Base-by-base conservation (phyloP, 64 coral and sea anemone species). In the Catalaphyllia jardinei region DNA sequence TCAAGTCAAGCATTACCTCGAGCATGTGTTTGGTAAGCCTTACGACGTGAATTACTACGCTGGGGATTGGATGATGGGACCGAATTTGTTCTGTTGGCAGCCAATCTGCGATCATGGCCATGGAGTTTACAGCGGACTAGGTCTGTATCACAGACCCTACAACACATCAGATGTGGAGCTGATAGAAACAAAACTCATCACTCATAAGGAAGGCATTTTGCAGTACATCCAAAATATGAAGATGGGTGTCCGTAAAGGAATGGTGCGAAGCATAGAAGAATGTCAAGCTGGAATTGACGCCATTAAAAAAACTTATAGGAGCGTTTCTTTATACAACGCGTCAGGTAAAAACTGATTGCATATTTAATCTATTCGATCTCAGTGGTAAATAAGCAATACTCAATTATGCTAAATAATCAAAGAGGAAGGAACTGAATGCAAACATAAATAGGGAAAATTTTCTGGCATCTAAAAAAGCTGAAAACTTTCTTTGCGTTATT, bases 51-150 rank as follows among this genome's bases (percentile, higher is more conserved):
- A 95, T 27, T 95, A 95, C 60, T 95, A 92, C 61, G 82, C 90
- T 6, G 94, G 94, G 3, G 94, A 87, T 31, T 95, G 94, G 94
- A 85, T 95, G 64, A 67, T 95, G 71, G 94, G 94, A 18, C 94
- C 94, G 63, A 92, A 95, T 38, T 84, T 71, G 61, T 92, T 92
- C 61, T 95, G 94, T 19, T 95, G 89, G 89, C 77, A 95, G 51
- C 79, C 83, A 11, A 89, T 95, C 14, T 95, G 94, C 65, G 52
- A 20, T 30, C 57, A 88, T 4, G 88, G 88, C 6, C 20, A 59
- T 3, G 9, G 61, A 52, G 49, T 79, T 28, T 1, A 25, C 29
- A 31, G 25, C 61, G 72, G 84, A 59, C 52, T 54, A n/a, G 74
- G 52, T 49, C 54, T 77, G 28, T 51, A 88, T 13, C 81, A 84